phyloP scores from a whole-genome alignment of 1,140 invertebrate species.

The Harpegnathos saltator region DNA sequence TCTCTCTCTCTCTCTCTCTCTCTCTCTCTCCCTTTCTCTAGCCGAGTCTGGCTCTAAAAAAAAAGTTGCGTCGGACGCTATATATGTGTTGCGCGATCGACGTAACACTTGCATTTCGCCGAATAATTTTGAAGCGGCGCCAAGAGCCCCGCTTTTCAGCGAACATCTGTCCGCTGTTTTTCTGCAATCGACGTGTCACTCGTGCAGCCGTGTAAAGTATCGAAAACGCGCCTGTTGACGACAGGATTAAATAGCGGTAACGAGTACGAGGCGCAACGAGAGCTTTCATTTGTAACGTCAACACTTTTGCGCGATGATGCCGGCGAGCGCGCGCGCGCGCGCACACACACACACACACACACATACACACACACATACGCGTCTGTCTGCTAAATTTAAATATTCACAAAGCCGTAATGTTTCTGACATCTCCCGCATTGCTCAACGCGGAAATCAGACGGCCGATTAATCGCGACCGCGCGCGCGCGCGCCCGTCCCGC shows the following conservation, averaged over 20 bases:
- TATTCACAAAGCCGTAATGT: conserved; percentile 31
- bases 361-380: no score
- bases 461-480: conserved; percentile 3
- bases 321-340: background rate
- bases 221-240: conserved; percentile 46
- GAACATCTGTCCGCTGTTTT: conserved; percentile 50
- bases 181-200: conserved; percentile 33
- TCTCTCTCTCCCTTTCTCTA: background rate
- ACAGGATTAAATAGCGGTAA: conserved; percentile 60
- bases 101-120: conserved; percentile 8
- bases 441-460: conserved; percentile 14
- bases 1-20: no score
- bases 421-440: conserved; percentile 22
- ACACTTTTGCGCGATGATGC: conserved; percentile 25
- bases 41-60: background rate
- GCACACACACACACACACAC: no score
- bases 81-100: conserved; percentile 8
- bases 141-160: conserved; percentile 31
- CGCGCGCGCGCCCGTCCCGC: no score
- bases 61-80: background rate
- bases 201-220: conserved; percentile 32
- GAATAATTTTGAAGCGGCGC: conserved; percentile 18
- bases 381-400: conserved; percentile 45
- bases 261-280: conserved; percentile 46
- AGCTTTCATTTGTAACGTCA: conserved; percentile 41